Base-by-base conservation (phyloP, 2,888 invertebrate species). In the Sturmia bella region DNA sequence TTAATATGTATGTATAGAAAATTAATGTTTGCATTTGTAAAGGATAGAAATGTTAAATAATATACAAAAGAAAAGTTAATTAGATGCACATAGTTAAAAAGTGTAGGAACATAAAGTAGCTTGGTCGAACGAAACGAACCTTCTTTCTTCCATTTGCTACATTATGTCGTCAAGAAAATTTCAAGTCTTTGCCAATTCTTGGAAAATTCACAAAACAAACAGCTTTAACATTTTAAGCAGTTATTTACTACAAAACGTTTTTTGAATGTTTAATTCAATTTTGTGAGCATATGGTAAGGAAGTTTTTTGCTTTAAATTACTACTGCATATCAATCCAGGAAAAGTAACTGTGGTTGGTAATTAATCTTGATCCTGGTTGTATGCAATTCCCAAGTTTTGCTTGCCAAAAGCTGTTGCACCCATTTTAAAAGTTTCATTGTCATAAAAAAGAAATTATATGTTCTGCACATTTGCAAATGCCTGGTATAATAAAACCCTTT, bases 31-130 rank as follows among this genome's bases (percentile, higher is more conserved):
- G 39, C 66, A 37, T 68, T n/a, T 43, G 15, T 39, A 5, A n/a
- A 6, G 7, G 13, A 17, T 17, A 13, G 24, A 5, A 41, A 32
- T 27, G 13, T 12, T 24, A 43, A 59, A 45, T 72, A 12, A 13
- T 15, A 52, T 15, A 61, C 72, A 73, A 61, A 39, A 66, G 59
- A 52, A 68, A 66, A 52, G 17, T 66, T 79, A 79, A 79, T 79
- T 66, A 79, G 24, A 79, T 79, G 78, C 72, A 68, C 64, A 72
- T 64, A 57, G 27, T 48, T 78, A 57, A 57, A 32, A 17, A 27
- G 5, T 52, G 37, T 27, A n/a, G 7, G 9, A 39, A 12, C 11
- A 11, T 2, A 2, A 9, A 37, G 50, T 37, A 1, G 2, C 11
- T 19, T 24, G 6, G 11, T 39, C 11, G 15, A n/a, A n/a, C n/a